A percentile compares a stretch with the other conserved stretches of the same genome.
phyloP scores from a whole-genome alignment of 2,888 invertebrate genomes.

The Gandaritis pyraliata region DNA sequence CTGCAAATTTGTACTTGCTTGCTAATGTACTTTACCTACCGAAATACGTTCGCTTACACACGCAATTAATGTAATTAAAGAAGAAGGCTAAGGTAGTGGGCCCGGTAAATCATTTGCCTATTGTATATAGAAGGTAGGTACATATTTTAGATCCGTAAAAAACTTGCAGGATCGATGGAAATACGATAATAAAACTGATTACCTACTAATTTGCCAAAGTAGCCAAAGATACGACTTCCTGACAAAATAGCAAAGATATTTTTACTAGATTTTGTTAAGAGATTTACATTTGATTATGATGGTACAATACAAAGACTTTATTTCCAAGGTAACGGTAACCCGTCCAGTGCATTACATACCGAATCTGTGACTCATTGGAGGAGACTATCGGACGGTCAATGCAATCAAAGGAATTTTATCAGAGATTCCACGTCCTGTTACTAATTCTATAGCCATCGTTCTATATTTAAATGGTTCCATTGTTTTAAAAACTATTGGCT shows the following conservation, averaged over 20 bases:
- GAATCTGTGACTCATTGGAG: conserved; percentile 39
- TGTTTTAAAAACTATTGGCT: too few species aligned
- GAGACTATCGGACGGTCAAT: conserved; percentile 22
- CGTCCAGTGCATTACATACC: conserved; percentile 28
- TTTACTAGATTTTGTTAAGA: too few species aligned
- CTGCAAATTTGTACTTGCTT: conserved; percentile 1
- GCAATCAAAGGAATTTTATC: conserved; percentile 27
- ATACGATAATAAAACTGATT: too few species aligned
- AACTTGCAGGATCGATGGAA: too few species aligned
- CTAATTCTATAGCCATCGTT: conserved; percentile 2
- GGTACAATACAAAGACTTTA: conserved; percentile 22
- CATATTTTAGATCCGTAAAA: too few species aligned
- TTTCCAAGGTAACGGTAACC: conserved; percentile 33
- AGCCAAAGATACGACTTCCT: too few species aligned
- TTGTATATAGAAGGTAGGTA: conserved; percentile 2
- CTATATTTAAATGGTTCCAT: too few species aligned
- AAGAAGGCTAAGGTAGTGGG: conserved; percentile 24
- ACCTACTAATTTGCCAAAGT: too few species aligned
- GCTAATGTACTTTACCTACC: background rate
- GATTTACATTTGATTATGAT: background rate
- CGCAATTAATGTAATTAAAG: conserved; percentile 20
- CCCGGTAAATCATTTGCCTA: background rate
- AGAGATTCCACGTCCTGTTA: conserved; percentile 14
- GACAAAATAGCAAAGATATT: too few species aligned
- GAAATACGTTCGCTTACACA: conserved; percentile 6